Evolutionary conservation across 2,797 vertebrate genomes (phyloP), one percentile per base, ranked within the genome.

Genomic region (Sebastes miniatus): DNA sequence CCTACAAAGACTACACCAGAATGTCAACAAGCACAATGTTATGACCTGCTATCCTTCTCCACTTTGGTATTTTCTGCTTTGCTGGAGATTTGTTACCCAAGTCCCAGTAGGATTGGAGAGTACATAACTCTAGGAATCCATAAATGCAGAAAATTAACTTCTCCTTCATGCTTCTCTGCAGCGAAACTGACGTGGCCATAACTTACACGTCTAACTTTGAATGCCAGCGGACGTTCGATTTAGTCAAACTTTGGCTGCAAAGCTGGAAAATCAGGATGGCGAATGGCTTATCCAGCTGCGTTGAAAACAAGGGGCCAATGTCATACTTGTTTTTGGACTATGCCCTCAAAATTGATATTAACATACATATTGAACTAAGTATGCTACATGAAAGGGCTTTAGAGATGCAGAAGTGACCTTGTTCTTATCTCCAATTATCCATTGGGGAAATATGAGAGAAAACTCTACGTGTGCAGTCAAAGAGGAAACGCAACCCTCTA

Each of bases 401-500:
- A 20, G 32, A 72, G 52, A 74, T 39, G 27, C 4, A 36, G 8
- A 3, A 34, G 7, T 25, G 47, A 56, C 34, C 52, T 74, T 59
- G 8, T 14, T 59, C 57, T 76, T 18, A 50, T n/a, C 47, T 39
- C 20, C 14, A 25, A 25, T 52, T 61, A 34, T 67, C 6, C 63
- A 69, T 68, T 54, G 58, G 20, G 66, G 32, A 76, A 77, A 73
- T 65, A 32, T 29, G 20, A 78, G 14, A 3, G 34, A 24, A 77
- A 87, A 65, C 57, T 34, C 65, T 69, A 14, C 36, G 22, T 22
- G 34, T 52, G 43, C 43, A 69, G 58, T 67, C 24, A 59, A 43
- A 77, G 16, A 31, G 52, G 63, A 63, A 67, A 54, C 32, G 4
- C 47, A 11, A 67, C 85, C 69, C 39, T 83, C 39, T 24, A 81